Percentiles rank a stretch among this genome's conserved stretches.
phyloP scores from a whole-genome alignment of 2,113 vertebrate species.

The Anas platyrhynchos region DNA sequence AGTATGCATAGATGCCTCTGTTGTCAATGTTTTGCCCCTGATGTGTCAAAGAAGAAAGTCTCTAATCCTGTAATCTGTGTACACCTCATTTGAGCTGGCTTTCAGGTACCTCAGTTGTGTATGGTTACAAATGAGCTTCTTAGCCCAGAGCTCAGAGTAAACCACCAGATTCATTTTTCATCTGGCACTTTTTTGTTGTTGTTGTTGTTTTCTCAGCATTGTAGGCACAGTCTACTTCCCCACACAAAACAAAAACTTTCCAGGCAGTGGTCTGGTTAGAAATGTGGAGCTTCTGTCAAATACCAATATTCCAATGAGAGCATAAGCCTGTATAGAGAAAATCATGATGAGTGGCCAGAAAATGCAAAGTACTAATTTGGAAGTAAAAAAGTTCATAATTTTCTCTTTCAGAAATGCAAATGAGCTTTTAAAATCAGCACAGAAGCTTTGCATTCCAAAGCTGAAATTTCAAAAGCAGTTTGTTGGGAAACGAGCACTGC shows the following conservation, averaged over 20 bases:
- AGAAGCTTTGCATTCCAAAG: conserved; percentile 25
- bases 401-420: conserved; percentile 10
- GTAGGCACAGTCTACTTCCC: background rate
- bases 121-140: background rate
- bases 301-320: background rate
- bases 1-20: background rate
- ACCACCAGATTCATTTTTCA: background rate
- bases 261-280: background rate
- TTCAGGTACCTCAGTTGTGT: background rate
- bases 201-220: background rate
- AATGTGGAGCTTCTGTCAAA: background rate
- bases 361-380: background rate
- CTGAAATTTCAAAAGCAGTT: conserved; percentile 9
- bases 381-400: background rate
- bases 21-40: background rate
- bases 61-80: background rate
- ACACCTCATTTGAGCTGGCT: background rate
- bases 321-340: background rate
- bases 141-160: background rate
- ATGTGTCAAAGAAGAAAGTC: background rate
- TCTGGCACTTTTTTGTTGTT: background rate
- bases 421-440: conserved; percentile 2
- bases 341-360: background rate
- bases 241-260: background rate
- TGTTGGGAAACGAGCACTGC: background rate